These are phyloP conservation scores for Ia io DNA, from an alignment of 2,113 vertebrate species.

Conservation along the genomic window DNA sequence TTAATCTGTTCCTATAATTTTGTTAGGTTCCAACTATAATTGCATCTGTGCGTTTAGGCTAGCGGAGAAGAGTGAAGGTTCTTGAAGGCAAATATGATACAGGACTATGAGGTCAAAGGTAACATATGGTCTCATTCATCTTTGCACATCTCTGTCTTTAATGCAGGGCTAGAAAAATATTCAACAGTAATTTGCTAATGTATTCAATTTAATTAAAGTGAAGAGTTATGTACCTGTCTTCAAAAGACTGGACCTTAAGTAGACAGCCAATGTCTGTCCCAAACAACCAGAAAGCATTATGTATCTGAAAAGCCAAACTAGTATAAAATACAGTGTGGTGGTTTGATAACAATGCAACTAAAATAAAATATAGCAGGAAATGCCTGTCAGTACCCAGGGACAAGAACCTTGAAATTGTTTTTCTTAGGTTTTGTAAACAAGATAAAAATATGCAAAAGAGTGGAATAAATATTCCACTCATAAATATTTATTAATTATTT, in stretches of 20 bases:
- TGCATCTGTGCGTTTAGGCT: neutral
- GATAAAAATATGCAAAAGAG: neutral
- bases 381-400: neutral
- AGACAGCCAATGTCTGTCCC: neutral
- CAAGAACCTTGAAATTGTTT: neutral
- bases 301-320: neutral
- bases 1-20: neutral
- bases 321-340: neutral
- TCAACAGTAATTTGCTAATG: neutral
- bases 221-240: neutral
- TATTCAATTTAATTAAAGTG: neutral
- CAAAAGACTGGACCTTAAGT: neutral
- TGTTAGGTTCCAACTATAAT: neutral
- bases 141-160: neutral
- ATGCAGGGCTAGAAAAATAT: neutral
- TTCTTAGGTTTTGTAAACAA: neutral
- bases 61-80: neutral
- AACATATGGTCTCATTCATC: neutral
- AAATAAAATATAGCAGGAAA: neutral
- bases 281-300: neutral
- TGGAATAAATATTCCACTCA: neutral
- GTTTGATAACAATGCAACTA: neutral
- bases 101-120: neutral
- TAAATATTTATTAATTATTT: neutral
- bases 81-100: neutral